Evolutionary conservation across 2,888 invertebrate species (phyloP).

Genomic region (Drosophila incognita): DNA sequence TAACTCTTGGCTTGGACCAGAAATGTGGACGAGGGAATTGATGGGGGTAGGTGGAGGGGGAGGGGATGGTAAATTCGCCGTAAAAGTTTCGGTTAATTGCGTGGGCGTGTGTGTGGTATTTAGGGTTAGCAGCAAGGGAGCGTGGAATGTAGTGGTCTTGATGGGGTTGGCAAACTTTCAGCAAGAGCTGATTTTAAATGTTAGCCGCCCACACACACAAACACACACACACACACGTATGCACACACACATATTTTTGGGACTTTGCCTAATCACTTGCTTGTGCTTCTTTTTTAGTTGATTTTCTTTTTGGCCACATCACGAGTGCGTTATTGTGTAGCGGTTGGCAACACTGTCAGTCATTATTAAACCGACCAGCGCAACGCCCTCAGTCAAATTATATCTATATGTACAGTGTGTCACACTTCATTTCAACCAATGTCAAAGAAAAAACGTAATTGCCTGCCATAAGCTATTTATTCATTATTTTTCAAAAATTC

Average conservation of each 20-base stretch:
- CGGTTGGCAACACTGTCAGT: conserved; percentile 58
- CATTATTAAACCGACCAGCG: conserved; percentile 59
- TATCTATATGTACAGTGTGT: too few relatives aligned
- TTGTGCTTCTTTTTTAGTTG: neutral
- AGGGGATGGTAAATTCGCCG: conserved; percentile 5
- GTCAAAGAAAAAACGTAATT: too few relatives aligned
- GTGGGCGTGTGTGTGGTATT: conserved; percentile 27
- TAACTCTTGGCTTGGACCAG: conserved; percentile 58
- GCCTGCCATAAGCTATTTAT: too few relatives aligned
- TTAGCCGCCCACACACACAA: conserved; percentile 38
- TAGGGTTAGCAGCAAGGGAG: conserved; percentile 14
- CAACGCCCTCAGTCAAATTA: conserved; percentile 48
- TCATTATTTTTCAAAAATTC: too few relatives aligned
- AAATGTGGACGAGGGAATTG: neutral
- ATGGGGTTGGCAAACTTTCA: conserved; percentile 28
- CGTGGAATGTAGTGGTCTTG: neutral
- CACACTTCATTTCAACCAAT: too few relatives aligned
- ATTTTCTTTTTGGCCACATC: neutral
- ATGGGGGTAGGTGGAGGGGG: neutral
- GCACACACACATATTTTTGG: conserved; percentile 41
- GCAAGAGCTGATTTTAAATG: conserved; percentile 68
- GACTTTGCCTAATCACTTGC: conserved; percentile 73
- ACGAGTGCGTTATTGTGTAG: conserved; percentile 51
- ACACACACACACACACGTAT: conserved; percentile 22
- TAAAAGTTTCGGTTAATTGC: conserved; percentile 73